Base-by-base conservation (phyloP, 1,140 invertebrate genomes). In the Lepidotrigona ventralis region DNA sequence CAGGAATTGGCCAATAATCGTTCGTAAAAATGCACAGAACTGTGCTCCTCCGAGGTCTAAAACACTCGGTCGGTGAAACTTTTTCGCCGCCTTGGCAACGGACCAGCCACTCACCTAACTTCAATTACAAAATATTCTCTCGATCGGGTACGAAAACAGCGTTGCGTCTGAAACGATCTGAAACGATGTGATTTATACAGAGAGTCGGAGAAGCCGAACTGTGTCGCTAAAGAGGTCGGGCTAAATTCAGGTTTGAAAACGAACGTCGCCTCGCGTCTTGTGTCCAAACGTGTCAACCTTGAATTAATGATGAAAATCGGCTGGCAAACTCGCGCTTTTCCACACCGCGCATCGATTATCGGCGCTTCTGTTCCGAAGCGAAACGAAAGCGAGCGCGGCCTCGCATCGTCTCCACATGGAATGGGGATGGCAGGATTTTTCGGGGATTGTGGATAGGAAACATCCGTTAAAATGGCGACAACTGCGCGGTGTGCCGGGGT, bases 391-490 rank as follows among this genome's bases (percentile, higher is more conserved):
- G 15, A 33, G 17, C 11, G 23, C 39, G 5, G 6, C 39, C 39
- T 39, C 39, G 39, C 39, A 39, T 39, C 39, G 6, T 56, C 17
- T 3, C 15, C 11, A 19, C 15, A 12, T 56, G 68, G 33, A 51
- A 80, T 73, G 53, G 23, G 14, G 33, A 56, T 46, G 64, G 14
- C 58, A 58, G 12, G 33, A 33, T 33, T 33, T 33, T 23, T 19
- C 54, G 58, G 23, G 33, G 33, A 29, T 63, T 46, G 63, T 26
- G 68, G 46, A 46, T 78, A n/a, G 29, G 53, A 56, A n/a, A 29
- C 51, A 54, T 33, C 33, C 54, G 54, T 87, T 33, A 86, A 86
- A 86, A 86, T 72, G 53, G 75, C 81, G 71, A 71, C 73, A 68
- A 81, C 72, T 58, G 86, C 23, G 53, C 71, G 76, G 33, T 46